These are phyloP conservation scores for Heloderma charlesbogerti DNA, from an alignment of 2,113 vertebrate genomes.

Conservation along the genomic window DNA sequence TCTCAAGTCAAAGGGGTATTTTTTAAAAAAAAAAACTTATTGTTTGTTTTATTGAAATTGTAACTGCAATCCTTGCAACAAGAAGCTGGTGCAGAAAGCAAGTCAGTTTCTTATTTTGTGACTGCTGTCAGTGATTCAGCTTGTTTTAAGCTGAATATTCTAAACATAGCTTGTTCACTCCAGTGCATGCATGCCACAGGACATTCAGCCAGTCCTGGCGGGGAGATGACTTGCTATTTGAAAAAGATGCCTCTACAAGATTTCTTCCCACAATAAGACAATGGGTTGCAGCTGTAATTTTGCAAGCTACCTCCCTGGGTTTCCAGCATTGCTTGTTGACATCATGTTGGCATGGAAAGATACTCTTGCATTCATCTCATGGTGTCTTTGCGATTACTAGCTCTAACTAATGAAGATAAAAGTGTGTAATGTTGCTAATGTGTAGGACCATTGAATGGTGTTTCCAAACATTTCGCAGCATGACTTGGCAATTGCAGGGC, in stretches of 20 bases:
- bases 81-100: too few species aligned
- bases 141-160: background rate
- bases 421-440: background rate
- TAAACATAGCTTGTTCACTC: background rate
- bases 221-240: fast-evolving
- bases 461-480: background rate
- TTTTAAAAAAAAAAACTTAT: background rate
- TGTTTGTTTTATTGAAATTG: background rate
- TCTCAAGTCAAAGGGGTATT: slow-evolving; percentile 82
- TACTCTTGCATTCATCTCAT: background rate
- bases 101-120: slow-evolving; percentile 14
- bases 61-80: background rate
- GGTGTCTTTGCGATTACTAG: background rate
- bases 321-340: background rate
- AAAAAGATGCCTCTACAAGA: background rate
- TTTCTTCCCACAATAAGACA: background rate
- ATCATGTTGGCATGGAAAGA: background rate
- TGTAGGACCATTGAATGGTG: too few species aligned
- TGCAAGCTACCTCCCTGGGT: background rate
- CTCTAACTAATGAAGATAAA: background rate
- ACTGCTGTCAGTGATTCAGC: background rate
- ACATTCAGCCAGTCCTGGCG: background rate
- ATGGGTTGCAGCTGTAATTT: too few species aligned
- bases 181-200: background rate
- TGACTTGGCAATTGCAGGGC: background rate